phyloP scores from a whole-genome alignment of 2,113 vertebrate species.

The Leucosticte australis region DNA sequence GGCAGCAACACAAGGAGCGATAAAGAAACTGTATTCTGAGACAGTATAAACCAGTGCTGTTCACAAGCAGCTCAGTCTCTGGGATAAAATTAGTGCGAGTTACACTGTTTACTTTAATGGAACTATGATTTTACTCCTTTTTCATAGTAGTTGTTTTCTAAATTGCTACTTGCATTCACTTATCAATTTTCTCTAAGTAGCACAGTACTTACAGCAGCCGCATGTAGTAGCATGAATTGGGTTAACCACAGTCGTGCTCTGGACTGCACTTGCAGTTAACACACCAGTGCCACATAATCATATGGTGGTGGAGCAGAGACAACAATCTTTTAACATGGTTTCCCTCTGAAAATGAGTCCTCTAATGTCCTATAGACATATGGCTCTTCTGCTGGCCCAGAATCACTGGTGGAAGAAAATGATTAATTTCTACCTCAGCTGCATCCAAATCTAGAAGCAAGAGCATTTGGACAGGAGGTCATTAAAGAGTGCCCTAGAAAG shows the following conservation, averaged over 20 bases:
- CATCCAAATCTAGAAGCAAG: not conserved
- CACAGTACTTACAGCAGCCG: not conserved
- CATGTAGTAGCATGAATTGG: not conserved
- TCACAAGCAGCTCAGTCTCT: not conserved
- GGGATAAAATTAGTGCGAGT: not conserved
- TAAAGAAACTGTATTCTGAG: not conserved
- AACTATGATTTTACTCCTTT: not conserved
- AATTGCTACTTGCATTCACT: not conserved
- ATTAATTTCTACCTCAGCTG: not conserved
- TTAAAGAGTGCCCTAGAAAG: not conserved
- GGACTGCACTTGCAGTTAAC: not conserved
- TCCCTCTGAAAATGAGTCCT: not conserved
- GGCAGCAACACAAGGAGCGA: not conserved
- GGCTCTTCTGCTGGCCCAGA: not conserved
- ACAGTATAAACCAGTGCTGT: not conserved
- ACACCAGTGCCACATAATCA: not conserved
- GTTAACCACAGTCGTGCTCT: not conserved
- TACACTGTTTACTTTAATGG: not conserved
- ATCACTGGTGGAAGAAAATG: not conserved
- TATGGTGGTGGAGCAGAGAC: not conserved
- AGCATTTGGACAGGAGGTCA: not conserved
- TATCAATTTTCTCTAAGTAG: not conserved
- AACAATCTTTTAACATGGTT: not conserved
- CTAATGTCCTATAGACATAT: not conserved
- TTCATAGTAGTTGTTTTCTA: slow-evolving; percentile 11